phyloP scores from a whole-genome alignment of 2,888 invertebrate species.

The Meteorus colon region DNA sequence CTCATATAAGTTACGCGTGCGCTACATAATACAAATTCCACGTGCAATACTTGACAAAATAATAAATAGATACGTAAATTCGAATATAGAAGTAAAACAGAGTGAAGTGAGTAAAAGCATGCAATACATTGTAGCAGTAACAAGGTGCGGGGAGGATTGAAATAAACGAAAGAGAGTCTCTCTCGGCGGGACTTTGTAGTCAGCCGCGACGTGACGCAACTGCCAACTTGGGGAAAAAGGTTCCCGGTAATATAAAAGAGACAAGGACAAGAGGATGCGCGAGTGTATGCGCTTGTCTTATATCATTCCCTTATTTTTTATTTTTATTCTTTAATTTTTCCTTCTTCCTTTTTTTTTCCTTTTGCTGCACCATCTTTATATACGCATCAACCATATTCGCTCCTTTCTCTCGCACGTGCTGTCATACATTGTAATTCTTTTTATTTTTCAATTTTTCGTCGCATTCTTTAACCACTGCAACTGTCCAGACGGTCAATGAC shows the following conservation, averaged over 20 bases:
- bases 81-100: slow-evolving; percentile 47
- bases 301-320: slow-evolving; percentile 19
- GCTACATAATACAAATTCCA: slow-evolving; percentile 35
- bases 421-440: background rate
- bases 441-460: slow-evolving; percentile 6
- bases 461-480: slow-evolving; percentile 20
- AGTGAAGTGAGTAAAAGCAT: slow-evolving; percentile 32
- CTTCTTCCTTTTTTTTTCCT: slow-evolving; percentile 41
- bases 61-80: slow-evolving; percentile 59
- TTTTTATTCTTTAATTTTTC: slow-evolving; percentile 45
- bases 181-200: slow-evolving; percentile 68
- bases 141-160: slow-evolving; percentile 36
- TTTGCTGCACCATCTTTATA: slow-evolving; percentile 27
- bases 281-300: slow-evolving; percentile 30
- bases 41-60: slow-evolving; percentile 61
- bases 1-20: slow-evolving; percentile 34
- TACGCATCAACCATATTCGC: slow-evolving; percentile 25
- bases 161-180: slow-evolving; percentile 47
- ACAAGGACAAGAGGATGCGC: slow-evolving; percentile 42
- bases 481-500: slow-evolving; percentile 53
- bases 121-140: background rate
- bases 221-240: slow-evolving; percentile 67
- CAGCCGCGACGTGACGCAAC: slow-evolving; percentile 72
- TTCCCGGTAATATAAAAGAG: slow-evolving; percentile 66
- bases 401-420: slow-evolving; percentile 22